Evolutionary conservation across 35 echinoderm and acorn worm genomes (phyloP), one percentile per base, ranked within the genome.

Genomic region (Ptychodera flava): DNA sequence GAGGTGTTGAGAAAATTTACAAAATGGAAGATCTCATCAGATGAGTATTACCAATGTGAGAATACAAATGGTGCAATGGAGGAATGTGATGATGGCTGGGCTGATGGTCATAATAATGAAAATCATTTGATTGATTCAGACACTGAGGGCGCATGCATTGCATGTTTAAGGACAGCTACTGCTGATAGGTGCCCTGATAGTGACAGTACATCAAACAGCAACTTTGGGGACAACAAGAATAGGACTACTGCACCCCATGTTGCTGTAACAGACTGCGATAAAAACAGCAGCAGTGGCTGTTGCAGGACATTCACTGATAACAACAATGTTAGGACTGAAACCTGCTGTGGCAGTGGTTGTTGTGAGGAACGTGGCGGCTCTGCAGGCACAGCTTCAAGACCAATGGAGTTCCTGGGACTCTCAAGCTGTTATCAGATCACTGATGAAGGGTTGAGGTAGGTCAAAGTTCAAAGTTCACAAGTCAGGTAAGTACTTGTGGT

Each of bases 351-450:
- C 45, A 64, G 6, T 64, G 45, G 45, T 12, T 12, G 45, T 22
- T 64, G 45, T 22, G n/a, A n/a, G n/a, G n/a, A n/a, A n/a, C n/a
- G n/a, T n/a, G 6, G 45, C 45, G 22, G 45, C 22, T 6, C 6
- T 64, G 45, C 45, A 12, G 45, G 45, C 45, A 64, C 45, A 6
- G 22, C 45, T 64, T 30, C 37, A 33, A 95, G 91, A 37, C 76
- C 31, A 31, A 16, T 97, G 53, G 76, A 93, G 78, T 93, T 86
- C 31, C 85, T 97, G 16, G 93, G 90, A 38, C 36, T 97, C 16
- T 93, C 95, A 16, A 91, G 95, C 34, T 97, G 95, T 34, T 93
- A 91, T 37, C 84, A 91, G 45, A 88, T 97, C 84, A 97, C 91
- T 28, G 95, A 97, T 89, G 77, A 35, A 35, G 95, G 95, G 33